Evolutionary conservation across 1,140 invertebrate genomes (phyloP), one percentile per base, ranked within the genome.

Genomic region (Luehdorfia chinensis): DNA sequence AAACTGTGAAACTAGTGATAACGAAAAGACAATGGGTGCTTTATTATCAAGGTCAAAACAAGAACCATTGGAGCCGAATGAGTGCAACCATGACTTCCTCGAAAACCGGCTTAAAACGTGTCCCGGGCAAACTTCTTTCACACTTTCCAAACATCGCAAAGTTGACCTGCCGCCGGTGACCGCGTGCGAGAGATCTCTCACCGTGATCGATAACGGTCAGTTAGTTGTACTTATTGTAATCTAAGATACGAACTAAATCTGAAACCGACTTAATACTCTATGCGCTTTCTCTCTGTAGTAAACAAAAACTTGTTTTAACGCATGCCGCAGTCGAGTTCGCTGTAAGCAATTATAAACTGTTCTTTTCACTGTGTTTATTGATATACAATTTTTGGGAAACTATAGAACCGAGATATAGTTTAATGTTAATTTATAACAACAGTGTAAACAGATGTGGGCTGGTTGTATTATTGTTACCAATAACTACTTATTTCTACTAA

Each of bases 41-140:
- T 58, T 75, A 64, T 59, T 78, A 46, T 67, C 71, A 23, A 66
- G 72, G 46, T 59, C 63, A 54, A 72, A 65, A 28, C 67, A 63
- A 25, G 66, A 69, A 23, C 47, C 65, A 48, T 31, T 49, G 39
- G 61, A 66, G 45, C 56, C 66, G 18, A 56, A 75, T 46, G 79
- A 84, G 47, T 80, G 71, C 47, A 71, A 55, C 31, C 71, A 83
- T 61, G 83, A 86, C n/a, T 83, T 84, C 43, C 66, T 66, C 19
- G 87, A 87, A 19, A 77, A 83, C 55, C 65, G 84, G 51, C 55
- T 78, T 25, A 84, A 83, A 48, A 59, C 76, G 8, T 66, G 75
- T 15, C 61, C 70, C 3, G 75, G 73, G 3, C 67, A 75, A 45
- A 81, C 79, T 13, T 79, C 80, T 9, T 85, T 85, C 45, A 84